Evolutionary conservation across 2,113 vertebrate genomes (phyloP), one percentile per base, ranked within the genome.

Genomic region (Xenopus laevis): DNA sequence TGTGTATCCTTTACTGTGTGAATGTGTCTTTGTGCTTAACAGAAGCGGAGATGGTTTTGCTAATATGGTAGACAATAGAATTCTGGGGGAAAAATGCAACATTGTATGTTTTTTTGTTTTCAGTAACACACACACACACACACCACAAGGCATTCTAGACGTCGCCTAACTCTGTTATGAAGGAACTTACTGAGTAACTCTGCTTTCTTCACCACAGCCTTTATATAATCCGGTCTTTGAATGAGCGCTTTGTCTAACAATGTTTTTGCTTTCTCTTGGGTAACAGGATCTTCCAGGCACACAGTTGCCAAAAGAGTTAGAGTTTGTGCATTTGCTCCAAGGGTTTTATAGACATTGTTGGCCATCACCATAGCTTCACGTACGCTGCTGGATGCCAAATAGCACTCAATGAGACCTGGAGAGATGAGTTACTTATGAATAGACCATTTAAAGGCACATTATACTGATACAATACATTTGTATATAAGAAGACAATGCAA

Each of bases 281-380:
- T 97, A 77, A 98, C 94, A 0, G 97, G 96, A 79, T 98, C 97
- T 81, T 98, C 96, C 9, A 99, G 93, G 78, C 97, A 99, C 75
- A 98, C 97, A 0, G 96, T 98, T 72, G 97, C 97, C 61, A 98
- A 85, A 70, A 99, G 94, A 21, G 97, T 98, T 11, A 99, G 91
- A 0, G 97, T 98, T 87, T 98, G 97, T 1, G 97, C 97, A 0
- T 98, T 98, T 21, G 96, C 93, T 66, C 96, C 97, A 45, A 99
- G 89, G 10, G 96, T 98, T 91, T 99, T 99, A 78, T 98, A 99
- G 21, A 98, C 97, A 0, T 98, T 98, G 62, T 99, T 99, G 59
- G 97, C 97, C 97, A 99, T 98, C 1, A 97, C 97, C 90, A 98
- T 98, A 0, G 97, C 97, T 73, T 99, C 97, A 7, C 97, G 92